Percentiles rank a stretch among this genome's conserved stretches.
Conservation (phyloP, 2,888 invertebrate genomes). For the Lymantria dispar region DNA sequence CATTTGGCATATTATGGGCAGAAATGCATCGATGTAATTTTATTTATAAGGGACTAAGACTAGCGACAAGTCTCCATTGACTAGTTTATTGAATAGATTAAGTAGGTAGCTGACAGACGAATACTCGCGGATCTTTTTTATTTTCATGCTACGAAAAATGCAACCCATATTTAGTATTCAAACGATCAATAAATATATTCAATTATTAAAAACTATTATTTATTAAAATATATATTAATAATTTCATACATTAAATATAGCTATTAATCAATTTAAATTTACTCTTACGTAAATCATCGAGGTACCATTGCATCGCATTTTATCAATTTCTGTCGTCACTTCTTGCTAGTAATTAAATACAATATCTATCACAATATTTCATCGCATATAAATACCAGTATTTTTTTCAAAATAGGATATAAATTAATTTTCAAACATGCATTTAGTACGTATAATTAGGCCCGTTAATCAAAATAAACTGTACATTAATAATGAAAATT, state of each 20-base stretch:
- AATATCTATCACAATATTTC: conserved; percentile 50
- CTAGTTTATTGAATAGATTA: conserved; percentile 56
- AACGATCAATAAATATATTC: no score
- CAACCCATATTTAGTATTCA: no score
- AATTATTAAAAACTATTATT: no score
- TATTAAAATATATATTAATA: no score
- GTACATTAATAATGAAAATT: conserved; percentile 43
- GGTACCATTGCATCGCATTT: no score
- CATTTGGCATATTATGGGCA: conserved; percentile 45
- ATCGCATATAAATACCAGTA: conserved; percentile 11
- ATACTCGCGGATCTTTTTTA: no score
- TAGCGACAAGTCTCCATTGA: conserved; percentile 53
- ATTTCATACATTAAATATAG: no score
- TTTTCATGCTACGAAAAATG: no score
- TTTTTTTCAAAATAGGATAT: not conserved
- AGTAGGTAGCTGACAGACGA: no score
- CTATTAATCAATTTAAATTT: no score
- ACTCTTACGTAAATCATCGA: no score
- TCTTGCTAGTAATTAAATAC: not conserved
- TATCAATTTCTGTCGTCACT: no score
- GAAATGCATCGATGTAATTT: conserved; percentile 54
- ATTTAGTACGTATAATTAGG: conserved; percentile 50
- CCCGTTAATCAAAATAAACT: conserved; percentile 32
- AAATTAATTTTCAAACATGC: conserved; percentile 26
- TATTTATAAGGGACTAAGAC: conserved; percentile 42